Conservation (phyloP, 2,888 invertebrate species). For the Pachliopta kotzebuea region DNA sequence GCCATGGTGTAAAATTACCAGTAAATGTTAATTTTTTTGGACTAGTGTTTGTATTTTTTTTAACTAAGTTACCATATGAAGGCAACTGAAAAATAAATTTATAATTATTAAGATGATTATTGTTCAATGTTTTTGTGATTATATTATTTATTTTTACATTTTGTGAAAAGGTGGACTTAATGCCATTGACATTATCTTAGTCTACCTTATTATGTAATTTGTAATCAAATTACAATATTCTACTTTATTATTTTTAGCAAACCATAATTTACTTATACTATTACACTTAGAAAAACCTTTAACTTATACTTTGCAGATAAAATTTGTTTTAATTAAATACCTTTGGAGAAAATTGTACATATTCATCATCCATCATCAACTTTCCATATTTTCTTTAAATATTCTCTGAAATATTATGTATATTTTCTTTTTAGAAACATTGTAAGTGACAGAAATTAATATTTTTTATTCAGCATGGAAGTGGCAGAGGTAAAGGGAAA, state of each 20-base stretch:
- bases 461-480: not conserved
- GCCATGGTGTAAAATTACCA: constrained; percentile 57
- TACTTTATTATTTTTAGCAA: too few species aligned
- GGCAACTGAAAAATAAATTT: constrained; percentile 31
- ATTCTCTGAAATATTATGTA: not conserved
- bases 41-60: constrained; percentile 35
- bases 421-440: constrained; percentile 3
- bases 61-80: constrained; percentile 43
- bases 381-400: constrained; percentile 27
- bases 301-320: too few species aligned
- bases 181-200: too few species aligned
- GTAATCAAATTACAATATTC: too few species aligned
- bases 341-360: constrained; percentile 34
- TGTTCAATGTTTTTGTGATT: too few species aligned
- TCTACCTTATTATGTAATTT: too few species aligned
- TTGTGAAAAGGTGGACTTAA: too few species aligned
- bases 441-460: not conserved
- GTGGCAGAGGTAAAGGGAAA: not conserved
- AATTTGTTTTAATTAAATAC: constrained; percentile 26
- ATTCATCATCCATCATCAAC: constrained; percentile 54
- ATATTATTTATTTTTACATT: too few species aligned
- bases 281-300: too few species aligned
- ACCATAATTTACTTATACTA: too few species aligned
- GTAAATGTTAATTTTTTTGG: constrained; percentile 54
- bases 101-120: not conserved